Base-by-base conservation (phyloP, 2,113 vertebrate genomes). In the Corydoras maculifer region DNA sequence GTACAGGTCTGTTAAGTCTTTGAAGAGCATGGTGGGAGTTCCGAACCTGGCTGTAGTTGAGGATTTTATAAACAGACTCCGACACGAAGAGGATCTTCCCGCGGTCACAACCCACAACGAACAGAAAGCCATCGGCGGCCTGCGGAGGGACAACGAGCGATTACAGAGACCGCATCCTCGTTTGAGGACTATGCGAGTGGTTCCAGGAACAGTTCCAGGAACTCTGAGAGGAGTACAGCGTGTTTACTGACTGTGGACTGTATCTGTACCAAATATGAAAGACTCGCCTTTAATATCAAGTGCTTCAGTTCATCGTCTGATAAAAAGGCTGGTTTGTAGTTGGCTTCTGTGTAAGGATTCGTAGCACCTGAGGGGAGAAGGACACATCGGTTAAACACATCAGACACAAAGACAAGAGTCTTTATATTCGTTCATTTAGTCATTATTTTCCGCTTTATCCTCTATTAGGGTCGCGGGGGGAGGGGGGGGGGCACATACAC, bases 21-120 rank as follows among this genome's bases (percentile, higher is more conserved):
- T 10, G 35, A 6, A 9, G 9, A 35, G 1, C 3, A 54, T 9
- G 9, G 3, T 31, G 7, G 1, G 10, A 5, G 18, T 51, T 51
- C 0, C 0, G 63, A 91, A 99, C 97, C 94, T 99, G 96, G 80
- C 93, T 98, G 82, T 98, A 99, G 90, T 99, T 98, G 79, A 99
- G 96, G 76, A 99, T 99, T 88, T 98, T 99, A 90, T 94, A 99
- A 75, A 99, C 96, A 0, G 96, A 99, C 88, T 99, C 96, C 12
- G 97, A 99, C 77, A 99, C 96, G 65, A 99, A 99, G 57, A 99
- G 90, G 76, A 99, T 99, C 84, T 99, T 99, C 69, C 97, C 97
- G 75, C 97, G 93, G 85, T 99, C 97, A 76, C 97, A 99, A 64
- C 97, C 96, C 29, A 99, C 97, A 80, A 99, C 97, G 78, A 99